Evolutionary conservation across 2,888 invertebrate species (phyloP), one percentile per base, ranked within the genome.

Genomic region (Euclidia mi): DNA sequence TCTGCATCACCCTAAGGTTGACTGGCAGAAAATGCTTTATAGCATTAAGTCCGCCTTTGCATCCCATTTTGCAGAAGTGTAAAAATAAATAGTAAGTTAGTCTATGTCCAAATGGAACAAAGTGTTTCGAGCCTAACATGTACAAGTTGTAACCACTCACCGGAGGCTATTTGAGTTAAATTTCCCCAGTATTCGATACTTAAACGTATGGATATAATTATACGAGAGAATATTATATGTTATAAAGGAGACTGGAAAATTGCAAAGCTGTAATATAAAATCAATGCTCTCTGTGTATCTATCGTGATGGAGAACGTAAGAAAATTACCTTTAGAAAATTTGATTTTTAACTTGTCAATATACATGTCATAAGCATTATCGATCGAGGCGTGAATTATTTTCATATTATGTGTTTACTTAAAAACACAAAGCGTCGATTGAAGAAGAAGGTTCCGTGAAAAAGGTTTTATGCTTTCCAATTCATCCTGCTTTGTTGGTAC

Each of bases 241-340:
- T 25, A 25, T 25, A 25, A 25, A 56, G 31, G 44, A 40, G 20
- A 31, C 38, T 70, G 53, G 57, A 47, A 71, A 70, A 63, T 73
- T 60, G 60, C 29, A 40, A 71, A 47, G 37, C 50, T 66, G 59
- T 65, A 65, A 66, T 56, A 70, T 37, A 58, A 74, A 74, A 65
- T 71, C 59, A 59, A 70, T 57, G 62, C 11, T 12, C 51, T 43
- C 34, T 56, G 55, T 74, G 45, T 65, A 70, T 47, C 52, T 62
- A 57, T 45, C 34, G 50, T 43, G 47, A 51, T 50, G 52, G 40
- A 58, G 50, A 45, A 55, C 29, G 58, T 56, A 46, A 65, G 51
- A 65, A 57, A 46, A 62, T 66, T 66, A 74, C 66, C 62, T 65
- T 70, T 47, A 56, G 46, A 74, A 71, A 66, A 74, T 71, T 71